Conservation (phyloP, 2,797 vertebrate species). For the Squalus acanthias region DNA sequence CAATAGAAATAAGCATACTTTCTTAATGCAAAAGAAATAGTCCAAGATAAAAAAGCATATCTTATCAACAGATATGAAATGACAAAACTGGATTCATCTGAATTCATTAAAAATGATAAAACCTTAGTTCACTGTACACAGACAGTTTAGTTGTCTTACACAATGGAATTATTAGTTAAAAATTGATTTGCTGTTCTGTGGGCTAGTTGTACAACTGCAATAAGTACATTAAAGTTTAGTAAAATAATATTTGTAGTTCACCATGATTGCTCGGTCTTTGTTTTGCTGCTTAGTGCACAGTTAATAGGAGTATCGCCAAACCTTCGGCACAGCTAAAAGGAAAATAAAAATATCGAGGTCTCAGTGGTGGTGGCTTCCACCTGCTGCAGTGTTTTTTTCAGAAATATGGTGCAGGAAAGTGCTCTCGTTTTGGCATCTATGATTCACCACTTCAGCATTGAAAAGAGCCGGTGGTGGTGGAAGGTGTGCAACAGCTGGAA, state of each 20-base stretch:
- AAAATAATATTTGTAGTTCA: constrained; percentile 34
- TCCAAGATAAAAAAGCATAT: constrained; percentile 54
- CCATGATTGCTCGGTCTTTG: constrained; percentile 5
- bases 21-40: constrained; percentile 23
- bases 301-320: constrained; percentile 35
- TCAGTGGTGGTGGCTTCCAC: constrained; percentile 73
- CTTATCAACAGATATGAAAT: constrained; percentile 66
- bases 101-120: constrained; percentile 29
- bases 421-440: constrained; percentile 82
- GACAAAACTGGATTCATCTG: constrained; percentile 31
- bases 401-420: constrained; percentile 82
- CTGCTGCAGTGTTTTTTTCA: constrained; percentile 71
- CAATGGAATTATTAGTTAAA: constrained; percentile 23
- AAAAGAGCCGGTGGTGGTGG: constrained; percentile 89
- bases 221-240: constrained; percentile 30
- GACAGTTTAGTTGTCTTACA: constrained; percentile 13
- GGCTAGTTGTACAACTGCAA: not conserved
- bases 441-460: constrained; percentile 91
- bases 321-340: constrained; percentile 38
- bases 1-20: constrained; percentile 13
- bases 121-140: constrained; percentile 20
- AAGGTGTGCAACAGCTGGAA: constrained; percentile 75
- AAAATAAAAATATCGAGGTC: constrained; percentile 40
- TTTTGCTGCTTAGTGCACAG: not conserved
- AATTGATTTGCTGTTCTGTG: not conserved